Percentiles rank a stretch among this genome's conserved stretches.
Evolutionary conservation across 2,888 invertebrate species (phyloP).

Genomic region (Coenonympha arcania): DNA sequence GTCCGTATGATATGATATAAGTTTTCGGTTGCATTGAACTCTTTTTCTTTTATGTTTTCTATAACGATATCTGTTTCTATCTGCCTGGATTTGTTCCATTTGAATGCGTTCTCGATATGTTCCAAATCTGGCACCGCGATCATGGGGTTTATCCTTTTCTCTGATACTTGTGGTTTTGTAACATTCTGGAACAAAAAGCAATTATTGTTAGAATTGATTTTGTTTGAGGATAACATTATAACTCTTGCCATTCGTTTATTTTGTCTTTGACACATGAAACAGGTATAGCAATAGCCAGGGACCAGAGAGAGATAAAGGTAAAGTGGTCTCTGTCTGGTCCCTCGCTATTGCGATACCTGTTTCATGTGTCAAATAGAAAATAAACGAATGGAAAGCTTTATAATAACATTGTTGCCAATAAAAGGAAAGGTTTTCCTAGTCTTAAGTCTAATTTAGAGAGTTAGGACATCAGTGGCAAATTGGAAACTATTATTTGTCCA

Average conservation of each 20-base stretch:
- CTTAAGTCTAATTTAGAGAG: too few species aligned
- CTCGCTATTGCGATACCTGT: too few species aligned
- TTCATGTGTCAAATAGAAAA: too few species aligned
- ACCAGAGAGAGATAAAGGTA: too few species aligned
- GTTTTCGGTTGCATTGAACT: conserved; percentile 42
- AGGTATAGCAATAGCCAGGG: too few species aligned
- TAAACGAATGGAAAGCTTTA: too few species aligned
- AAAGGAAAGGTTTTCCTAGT: background rate
- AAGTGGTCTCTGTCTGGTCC: too few species aligned
- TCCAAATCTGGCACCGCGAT: conserved; percentile 47
- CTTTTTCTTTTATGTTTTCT: conserved; percentile 52
- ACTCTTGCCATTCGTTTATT: too few species aligned
- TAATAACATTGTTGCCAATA: too few species aligned
- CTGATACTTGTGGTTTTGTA: conserved; percentile 7
- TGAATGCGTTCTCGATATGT: conserved; percentile 36
- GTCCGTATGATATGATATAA: conserved; percentile 45
- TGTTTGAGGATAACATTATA: background rate
- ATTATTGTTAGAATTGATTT: conserved; percentile 3
- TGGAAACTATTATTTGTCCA: too few species aligned
- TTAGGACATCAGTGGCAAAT: too few species aligned
- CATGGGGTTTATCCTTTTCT: conserved; percentile 46
- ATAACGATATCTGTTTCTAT: conserved; percentile 43
- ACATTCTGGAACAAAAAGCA: conserved; percentile 33
- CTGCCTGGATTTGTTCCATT: conserved; percentile 54
- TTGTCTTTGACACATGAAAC: too few species aligned